These are phyloP conservation scores for Andrena trimmerana DNA, from an alignment of 2,888 invertebrate species.

Conservation along the genomic window DNA sequence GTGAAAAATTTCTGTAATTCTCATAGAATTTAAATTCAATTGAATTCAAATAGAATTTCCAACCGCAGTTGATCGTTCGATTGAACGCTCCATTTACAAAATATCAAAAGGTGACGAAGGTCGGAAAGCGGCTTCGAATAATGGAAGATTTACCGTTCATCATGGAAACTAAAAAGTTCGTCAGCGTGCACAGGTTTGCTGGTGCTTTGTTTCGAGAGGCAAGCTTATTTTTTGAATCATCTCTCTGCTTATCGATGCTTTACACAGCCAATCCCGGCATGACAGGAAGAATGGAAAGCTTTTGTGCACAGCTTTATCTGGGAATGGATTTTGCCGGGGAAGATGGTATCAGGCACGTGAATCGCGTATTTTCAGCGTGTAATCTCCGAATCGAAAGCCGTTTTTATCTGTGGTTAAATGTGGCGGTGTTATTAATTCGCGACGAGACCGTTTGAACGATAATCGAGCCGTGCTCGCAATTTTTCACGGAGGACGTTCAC, in stretches of 20 bases:
- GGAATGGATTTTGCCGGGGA: constrained; percentile 36
- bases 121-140: not conserved
- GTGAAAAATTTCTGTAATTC: not conserved
- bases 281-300: constrained; percentile 18
- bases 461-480: constrained; percentile 20
- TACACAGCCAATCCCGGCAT: constrained; percentile 1
- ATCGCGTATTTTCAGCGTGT: constrained; percentile 45
- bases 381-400: constrained; percentile 43
- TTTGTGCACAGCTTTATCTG: constrained; percentile 39
- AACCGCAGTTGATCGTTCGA: not conserved
- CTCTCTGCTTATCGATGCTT: constrained; percentile 15
- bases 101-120: not conserved
- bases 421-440: constrained; percentile 37
- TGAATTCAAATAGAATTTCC: not conserved
- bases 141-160: not conserved
- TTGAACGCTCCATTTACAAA: not conserved
- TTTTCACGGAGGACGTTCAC: constrained; percentile 4
- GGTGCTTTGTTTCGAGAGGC: constrained; percentile 2
- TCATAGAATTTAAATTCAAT: too few relatives aligned
- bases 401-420: constrained; percentile 42
- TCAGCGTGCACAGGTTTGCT: not conserved
- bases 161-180: not conserved
- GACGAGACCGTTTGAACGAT: constrained; percentile 21
- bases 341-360: constrained; percentile 46
- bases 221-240: constrained; percentile 16